Evolutionary conservation across 2,113 vertebrate species (phyloP), one percentile per base, ranked within the genome.

Genomic region (Myodes glareolus): DNA sequence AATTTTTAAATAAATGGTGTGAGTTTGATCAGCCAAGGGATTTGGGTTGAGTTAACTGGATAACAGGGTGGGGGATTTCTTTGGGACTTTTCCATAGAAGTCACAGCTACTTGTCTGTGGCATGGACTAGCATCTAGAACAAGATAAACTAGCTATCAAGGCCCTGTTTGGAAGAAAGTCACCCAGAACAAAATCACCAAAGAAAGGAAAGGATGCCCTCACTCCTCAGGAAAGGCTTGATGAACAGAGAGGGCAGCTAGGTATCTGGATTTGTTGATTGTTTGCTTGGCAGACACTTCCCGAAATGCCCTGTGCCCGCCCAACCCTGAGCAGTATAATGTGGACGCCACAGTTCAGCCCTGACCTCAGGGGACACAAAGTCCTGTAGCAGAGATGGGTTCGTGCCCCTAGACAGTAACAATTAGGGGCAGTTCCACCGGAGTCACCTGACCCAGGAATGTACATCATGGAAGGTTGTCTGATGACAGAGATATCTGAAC

Each of bases 81-180:
- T 63, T 78, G 95, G 94, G 88, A 80, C 75, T 95, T 95, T 97
- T 61, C 78, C 92, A 75, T 31, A 73, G 61, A 95, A 95, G 92
- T n/a, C 77, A 95, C 77, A 92, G 68, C 21, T 47, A 36, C 42
- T 84, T 88, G 90, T 89, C 77, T 33, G 45, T 25, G 73, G 72
- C 7, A 2, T 29, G 21, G 52, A 72, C 52, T 45, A 36, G 8
- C 45, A 13, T 27, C 47, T 42, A 65, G 42, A n/a, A 78, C 52
- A 47, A 8, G 73, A 42, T 63, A 29, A 9, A 14, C 27, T 16
- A 65, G 61, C 39, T 47, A 39, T 45, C 55, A 13, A 9, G 81
- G 61, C 4, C 61, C 7, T 85, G 58, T 19, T 63, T 27, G 33
- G 82, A 29, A 67, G 84, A 45, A 67, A 67, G 42, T 31, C 58